These are phyloP conservation scores for Tachina grossa DNA, from an alignment of 2,888 invertebrate genomes.

Conservation along the genomic window DNA sequence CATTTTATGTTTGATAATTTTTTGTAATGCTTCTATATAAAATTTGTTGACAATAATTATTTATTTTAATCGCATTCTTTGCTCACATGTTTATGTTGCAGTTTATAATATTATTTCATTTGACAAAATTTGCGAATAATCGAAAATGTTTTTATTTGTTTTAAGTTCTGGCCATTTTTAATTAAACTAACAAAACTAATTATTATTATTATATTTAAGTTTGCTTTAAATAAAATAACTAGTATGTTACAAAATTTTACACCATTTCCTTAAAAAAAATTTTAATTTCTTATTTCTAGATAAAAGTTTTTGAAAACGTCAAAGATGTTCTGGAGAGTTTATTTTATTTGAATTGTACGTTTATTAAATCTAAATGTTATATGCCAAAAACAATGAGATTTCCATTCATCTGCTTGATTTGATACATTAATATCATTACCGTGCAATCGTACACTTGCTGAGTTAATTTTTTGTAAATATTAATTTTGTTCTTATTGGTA, in stretches of 20 bases:
- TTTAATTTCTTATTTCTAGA: too few relatives aligned
- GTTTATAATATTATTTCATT: background rate
- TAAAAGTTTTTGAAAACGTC: too few relatives aligned
- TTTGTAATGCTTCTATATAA: background rate
- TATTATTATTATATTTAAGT: background rate
- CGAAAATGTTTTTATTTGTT: constrained; percentile 44
- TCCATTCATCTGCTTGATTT: too few relatives aligned
- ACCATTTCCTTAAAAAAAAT: constrained; percentile 29
- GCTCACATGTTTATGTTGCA: background rate
- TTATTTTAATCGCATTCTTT: background rate
- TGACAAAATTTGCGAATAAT: background rate
- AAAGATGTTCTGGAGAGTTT: too few relatives aligned
- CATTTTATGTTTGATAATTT: background rate
- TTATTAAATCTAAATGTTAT: too few relatives aligned
- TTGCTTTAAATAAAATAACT: background rate
- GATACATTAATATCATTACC: too few relatives aligned
- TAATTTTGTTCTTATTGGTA: too few relatives aligned
- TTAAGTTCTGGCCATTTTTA: constrained; percentile 18
- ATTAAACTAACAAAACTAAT: constrained; percentile 34
- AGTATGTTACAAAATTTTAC: background rate
- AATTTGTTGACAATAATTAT: too few relatives aligned
- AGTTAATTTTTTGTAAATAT: too few relatives aligned
- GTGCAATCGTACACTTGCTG: too few relatives aligned
- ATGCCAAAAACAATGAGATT: too few relatives aligned
- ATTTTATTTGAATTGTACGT: too few relatives aligned